Percentiles rank a stretch among this genome's conserved stretches.
phyloP scores from a whole-genome alignment of 2,797 vertebrate species.

The Hydrocynus forskahlii region DNA sequence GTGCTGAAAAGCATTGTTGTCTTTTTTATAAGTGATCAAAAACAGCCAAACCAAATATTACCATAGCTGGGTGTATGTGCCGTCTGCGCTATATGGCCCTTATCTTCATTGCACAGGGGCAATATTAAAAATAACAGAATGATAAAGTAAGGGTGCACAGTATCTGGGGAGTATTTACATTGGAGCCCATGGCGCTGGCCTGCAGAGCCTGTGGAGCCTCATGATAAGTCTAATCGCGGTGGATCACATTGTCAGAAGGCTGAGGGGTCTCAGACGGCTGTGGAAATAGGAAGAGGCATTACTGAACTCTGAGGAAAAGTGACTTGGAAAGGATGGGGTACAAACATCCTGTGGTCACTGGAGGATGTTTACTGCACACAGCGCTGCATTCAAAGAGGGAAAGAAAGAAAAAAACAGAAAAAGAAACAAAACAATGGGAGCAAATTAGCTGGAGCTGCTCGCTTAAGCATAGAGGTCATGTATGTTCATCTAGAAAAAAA shows the following conservation, averaged over 20 bases:
- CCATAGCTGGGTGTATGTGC: slow-evolving; percentile 15
- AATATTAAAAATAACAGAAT: slow-evolving; percentile 7
- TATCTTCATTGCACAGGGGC: slow-evolving; percentile 36
- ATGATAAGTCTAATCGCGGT: slow-evolving; percentile 36
- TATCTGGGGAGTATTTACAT: not conserved
- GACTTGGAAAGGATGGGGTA: slow-evolving; percentile 46
- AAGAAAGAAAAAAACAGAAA: too few species aligned
- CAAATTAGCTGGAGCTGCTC: not conserved
- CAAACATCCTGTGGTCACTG: slow-evolving; percentile 66
- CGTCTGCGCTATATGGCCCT: slow-evolving; percentile 19
- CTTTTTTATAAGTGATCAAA: not conserved
- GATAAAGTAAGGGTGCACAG: not conserved
- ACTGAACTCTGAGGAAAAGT: slow-evolving; percentile 23
- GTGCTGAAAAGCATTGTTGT: not conserved
- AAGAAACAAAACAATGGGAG: not conserved
- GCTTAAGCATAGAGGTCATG: not conserved
- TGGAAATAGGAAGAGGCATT: slow-evolving; percentile 55
- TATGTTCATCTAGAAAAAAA: too few species aligned
- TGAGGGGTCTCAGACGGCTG: not conserved
- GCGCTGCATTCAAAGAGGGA: slow-evolving; percentile 40
- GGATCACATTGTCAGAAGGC: slow-evolving; percentile 30
- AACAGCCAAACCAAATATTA: slow-evolving; percentile 31
- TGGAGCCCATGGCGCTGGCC: not conserved
- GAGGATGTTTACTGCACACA: slow-evolving; percentile 68
- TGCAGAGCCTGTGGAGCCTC: slow-evolving; percentile 2